phyloP scores from a whole-genome alignment of 92 coral and sea anemone species.

The Virgularia gustaviana region DNA sequence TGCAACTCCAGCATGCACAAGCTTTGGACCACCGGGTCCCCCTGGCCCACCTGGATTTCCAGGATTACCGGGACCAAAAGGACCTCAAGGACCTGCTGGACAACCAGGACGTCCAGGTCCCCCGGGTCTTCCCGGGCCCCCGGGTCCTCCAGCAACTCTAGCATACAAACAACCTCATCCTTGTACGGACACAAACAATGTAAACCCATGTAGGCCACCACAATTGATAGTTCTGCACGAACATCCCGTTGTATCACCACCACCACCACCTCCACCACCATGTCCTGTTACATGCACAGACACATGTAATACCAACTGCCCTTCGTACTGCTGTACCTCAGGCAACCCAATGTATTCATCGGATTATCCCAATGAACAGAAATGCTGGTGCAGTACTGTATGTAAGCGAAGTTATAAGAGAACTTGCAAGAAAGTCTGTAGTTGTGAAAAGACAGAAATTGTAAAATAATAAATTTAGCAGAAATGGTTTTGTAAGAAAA shows the following conservation, averaged over 20 bases:
- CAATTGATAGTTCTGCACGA: slow-evolving; percentile 2
- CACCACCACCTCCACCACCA: slow-evolving; percentile 31
- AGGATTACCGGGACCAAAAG: slow-evolving; percentile 71
- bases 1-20: slow-evolving; percentile 16
- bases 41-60: slow-evolving; percentile 73
- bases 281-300: slow-evolving; percentile 55
- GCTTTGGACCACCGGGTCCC: slow-evolving; percentile 69
- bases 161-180: background rate
- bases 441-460: slow-evolving; percentile 35
- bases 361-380: slow-evolving; percentile 24
- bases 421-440: slow-evolving; percentile 29
- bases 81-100: slow-evolving; percentile 60
- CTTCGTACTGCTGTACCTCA: slow-evolving; percentile 64
- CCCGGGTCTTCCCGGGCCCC: background rate
- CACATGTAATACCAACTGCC: slow-evolving; percentile 55
- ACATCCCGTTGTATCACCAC: background rate
- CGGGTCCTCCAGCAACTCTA: background rate
- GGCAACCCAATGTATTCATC: slow-evolving; percentile 7
- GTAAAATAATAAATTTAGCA: background rate
- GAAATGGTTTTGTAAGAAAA: background rate
- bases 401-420: background rate
- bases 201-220: slow-evolving; percentile 19
- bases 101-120: slow-evolving; percentile 28
- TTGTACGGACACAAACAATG: background rate
- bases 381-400: slow-evolving; percentile 25